A percentile compares a stretch with the other conserved stretches of the same genome.
These are phyloP conservation scores for Kryptopterus vitreolus DNA, from an alignment of 2,797 vertebrate species.

Conservation along the genomic window DNA sequence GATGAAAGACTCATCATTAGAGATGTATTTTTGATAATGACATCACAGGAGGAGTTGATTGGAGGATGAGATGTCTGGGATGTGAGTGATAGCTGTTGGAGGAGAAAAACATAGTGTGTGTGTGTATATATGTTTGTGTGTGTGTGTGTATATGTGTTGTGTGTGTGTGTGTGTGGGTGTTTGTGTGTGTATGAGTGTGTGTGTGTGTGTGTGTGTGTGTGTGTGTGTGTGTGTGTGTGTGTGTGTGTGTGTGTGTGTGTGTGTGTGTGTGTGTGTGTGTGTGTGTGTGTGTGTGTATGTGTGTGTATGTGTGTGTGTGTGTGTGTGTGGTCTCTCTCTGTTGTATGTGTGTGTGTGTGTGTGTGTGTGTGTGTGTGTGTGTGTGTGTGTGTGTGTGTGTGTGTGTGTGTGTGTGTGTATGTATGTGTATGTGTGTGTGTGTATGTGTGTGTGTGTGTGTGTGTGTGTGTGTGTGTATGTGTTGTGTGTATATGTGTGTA, in stretches of 20 bases:
- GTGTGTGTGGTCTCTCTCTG: no score
- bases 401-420: constrained; percentile 34
- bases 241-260: no score
- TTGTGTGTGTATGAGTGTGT: no score
- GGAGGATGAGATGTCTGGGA: constrained; percentile 42
- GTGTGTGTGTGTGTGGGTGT: constrained; percentile 33
- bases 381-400: constrained; percentile 33
- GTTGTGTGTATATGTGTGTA: no score
- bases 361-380: no score
- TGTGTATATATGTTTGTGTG: background rate
- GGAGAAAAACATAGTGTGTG: constrained; percentile 42
- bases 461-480: constrained; percentile 8
- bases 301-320: constrained; percentile 4
- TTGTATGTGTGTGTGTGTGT: constrained; percentile 28
- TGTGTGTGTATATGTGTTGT: background rate
- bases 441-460: no score
- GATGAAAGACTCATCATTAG: no score
- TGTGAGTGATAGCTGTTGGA: constrained; percentile 33
- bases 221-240: constrained; percentile 38
- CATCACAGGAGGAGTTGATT: no score
- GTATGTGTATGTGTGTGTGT: constrained; percentile 34
- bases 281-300: constrained; percentile 40
- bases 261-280: constrained; percentile 29
- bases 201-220: constrained; percentile 29
- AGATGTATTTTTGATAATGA: constrained; percentile 18